A percentile compares a stretch with the other conserved stretches of the same genome.
Evolutionary conservation across 2,113 vertebrate genomes (phyloP).

Genomic region (Oenanthe oenanthe): DNA sequence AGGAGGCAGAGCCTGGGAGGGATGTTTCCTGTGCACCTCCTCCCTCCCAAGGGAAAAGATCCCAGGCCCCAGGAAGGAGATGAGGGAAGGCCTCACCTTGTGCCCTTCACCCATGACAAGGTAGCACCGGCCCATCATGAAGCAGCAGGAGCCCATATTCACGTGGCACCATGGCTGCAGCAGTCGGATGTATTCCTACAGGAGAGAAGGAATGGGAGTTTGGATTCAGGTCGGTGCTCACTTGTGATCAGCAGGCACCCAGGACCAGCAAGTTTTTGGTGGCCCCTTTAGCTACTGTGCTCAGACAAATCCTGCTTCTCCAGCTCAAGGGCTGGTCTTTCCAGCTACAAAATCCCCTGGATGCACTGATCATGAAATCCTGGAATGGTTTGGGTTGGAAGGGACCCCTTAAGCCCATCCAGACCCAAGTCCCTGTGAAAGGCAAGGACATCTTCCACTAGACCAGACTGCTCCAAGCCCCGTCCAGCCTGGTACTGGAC

Average conservation of each 20-base stretch:
- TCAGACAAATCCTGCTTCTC: not conserved
- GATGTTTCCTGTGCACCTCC: not conserved
- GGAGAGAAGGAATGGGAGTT: not conserved
- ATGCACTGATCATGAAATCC: not conserved
- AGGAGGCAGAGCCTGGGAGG: not conserved
- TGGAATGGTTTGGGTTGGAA: not conserved
- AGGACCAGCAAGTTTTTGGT: not conserved
- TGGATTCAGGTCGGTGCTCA: accelerated
- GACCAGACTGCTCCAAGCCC: not conserved
- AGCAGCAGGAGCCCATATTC: constrained; percentile 91
- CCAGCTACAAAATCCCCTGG: not conserved
- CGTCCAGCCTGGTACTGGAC: not conserved
- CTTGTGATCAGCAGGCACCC: not conserved
- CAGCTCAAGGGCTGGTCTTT: accelerated
- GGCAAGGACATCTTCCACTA: not conserved
- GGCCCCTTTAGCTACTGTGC: not conserved
- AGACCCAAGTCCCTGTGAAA: not conserved
- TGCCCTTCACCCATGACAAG: constrained; percentile 91
- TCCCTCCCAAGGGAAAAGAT: not conserved
- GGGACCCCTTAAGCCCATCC: not conserved
- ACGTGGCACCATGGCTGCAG: constrained; percentile 92
- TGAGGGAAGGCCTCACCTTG: constrained; percentile 78
- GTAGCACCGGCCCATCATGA: constrained; percentile 93
- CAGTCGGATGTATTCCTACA: constrained; percentile 89
- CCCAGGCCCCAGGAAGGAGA: not conserved